A percentile compares a stretch with the other conserved stretches of the same genome.
Evolutionary conservation across 2,888 invertebrate genomes (phyloP).

Genomic region (Onthophagus sagittarius): DNA sequence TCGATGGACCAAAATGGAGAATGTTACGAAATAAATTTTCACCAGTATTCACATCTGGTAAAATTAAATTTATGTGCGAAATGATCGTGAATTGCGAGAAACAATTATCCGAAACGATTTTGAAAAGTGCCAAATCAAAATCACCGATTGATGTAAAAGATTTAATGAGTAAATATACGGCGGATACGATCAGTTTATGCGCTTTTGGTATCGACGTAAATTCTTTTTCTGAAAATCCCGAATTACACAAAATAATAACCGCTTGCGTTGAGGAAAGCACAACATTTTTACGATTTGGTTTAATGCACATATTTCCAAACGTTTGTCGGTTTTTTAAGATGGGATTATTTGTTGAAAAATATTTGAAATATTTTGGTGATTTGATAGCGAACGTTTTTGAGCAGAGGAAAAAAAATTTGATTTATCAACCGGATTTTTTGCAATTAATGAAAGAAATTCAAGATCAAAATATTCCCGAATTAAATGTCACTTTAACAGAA

Average conservation of each 20-base stretch:
- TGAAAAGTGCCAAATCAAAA: background rate
- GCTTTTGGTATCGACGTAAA: constrained; percentile 14
- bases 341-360: background rate
- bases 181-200: background rate
- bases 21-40: constrained; percentile 16
- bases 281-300: background rate
- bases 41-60: constrained; percentile 53
- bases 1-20: constrained; percentile 17
- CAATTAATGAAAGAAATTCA: constrained; percentile 29
- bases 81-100: constrained; percentile 22
- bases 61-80: constrained; percentile 58
- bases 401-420: constrained; percentile 39
- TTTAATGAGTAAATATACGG: background rate
- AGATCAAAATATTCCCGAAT: constrained; percentile 41
- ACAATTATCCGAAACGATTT: background rate
- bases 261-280: background rate
- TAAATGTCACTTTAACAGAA: constrained; percentile 43
- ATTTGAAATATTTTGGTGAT: background rate
- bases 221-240: background rate
- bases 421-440: constrained; percentile 15
- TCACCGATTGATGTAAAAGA: background rate
- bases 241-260: background rate
- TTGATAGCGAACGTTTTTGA: background rate
- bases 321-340: background rate
- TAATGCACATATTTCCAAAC: background rate